Conservation (phyloP, 2,888 invertebrate genomes). For the Philopedon plagiatum region DNA sequence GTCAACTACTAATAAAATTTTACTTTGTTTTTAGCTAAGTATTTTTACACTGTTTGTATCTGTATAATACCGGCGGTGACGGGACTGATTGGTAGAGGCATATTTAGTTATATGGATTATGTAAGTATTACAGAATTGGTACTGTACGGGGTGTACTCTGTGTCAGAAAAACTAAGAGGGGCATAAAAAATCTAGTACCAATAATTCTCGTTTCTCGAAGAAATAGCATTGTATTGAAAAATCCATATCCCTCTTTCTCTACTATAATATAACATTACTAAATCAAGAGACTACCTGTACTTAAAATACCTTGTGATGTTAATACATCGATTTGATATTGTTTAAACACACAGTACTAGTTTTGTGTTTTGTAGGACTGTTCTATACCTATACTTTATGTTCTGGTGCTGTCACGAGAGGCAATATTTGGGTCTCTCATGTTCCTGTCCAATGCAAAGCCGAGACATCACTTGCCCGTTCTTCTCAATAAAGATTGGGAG, state of each 20-base stretch:
- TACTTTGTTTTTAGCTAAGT: slow-evolving; percentile 26
- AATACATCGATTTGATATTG: no score
- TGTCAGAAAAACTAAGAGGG: no score
- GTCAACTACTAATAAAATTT: no score
- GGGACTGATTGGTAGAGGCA: slow-evolving; percentile 43
- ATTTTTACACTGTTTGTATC: slow-evolving; percentile 45
- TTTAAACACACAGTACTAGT: background rate
- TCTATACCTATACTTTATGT: background rate
- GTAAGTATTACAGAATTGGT: slow-evolving; percentile 19
- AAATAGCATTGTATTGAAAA: no score
- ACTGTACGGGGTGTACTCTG: no score
- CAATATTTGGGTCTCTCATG: slow-evolving; percentile 44
- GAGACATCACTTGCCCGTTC: slow-evolving; percentile 50
- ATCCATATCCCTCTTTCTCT: no score
- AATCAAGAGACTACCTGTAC: no score
- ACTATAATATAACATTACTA: no score
- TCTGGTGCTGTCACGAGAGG: background rate
- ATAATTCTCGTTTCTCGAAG: no score
- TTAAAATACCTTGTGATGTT: no score
- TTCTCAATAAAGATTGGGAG: slow-evolving; percentile 53
- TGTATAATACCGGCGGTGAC: slow-evolving; percentile 35
- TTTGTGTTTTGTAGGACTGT: slow-evolving; percentile 1
- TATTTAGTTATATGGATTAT: slow-evolving; percentile 14
- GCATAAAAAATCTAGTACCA: no score
- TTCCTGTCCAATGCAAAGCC: slow-evolving; percentile 53